These are phyloP conservation scores for Drosophila rhopaloa DNA, from an alignment of 1,140 invertebrate species.

Conservation along the genomic window DNA sequence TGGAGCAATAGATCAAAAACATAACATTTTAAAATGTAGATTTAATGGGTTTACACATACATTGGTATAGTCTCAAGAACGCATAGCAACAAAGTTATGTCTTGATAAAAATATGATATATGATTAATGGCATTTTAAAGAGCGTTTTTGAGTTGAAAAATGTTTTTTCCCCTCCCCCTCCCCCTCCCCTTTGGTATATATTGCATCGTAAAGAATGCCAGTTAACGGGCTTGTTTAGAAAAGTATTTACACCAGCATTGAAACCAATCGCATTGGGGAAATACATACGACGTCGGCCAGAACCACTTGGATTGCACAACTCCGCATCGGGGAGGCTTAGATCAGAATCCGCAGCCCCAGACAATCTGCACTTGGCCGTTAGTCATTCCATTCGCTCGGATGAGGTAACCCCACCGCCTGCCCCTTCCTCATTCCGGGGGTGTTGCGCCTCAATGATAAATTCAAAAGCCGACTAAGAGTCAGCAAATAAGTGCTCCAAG, in stretches of 20 bases:
- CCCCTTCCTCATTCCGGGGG: neutral
- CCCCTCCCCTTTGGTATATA: neutral
- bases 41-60: too few species aligned
- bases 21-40: neutral
- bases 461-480: conserved; percentile 23
- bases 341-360: conserved; percentile 10
- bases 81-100: too few species aligned
- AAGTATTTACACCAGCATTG: neutral
- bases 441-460: conserved; percentile 13
- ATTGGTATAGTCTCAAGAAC: too few species aligned
- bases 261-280: neutral
- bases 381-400: conserved; percentile 16
- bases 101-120: neutral
- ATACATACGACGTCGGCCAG: neutral
- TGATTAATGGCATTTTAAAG: neutral
- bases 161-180: too few species aligned
- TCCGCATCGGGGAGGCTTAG: conserved; percentile 1
- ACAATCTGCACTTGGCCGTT: conserved; percentile 28
- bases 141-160: too few species aligned
- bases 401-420: neutral
- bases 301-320: conserved; percentile 1
- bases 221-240: neutral
- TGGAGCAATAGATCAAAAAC: neutral
- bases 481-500: neutral
- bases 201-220: neutral